A percentile compares a stretch with the other conserved stretches of the same genome.
Evolutionary conservation across 1,140 invertebrate species (phyloP).

Genomic region (Ptiloglossa arizonensis): DNA sequence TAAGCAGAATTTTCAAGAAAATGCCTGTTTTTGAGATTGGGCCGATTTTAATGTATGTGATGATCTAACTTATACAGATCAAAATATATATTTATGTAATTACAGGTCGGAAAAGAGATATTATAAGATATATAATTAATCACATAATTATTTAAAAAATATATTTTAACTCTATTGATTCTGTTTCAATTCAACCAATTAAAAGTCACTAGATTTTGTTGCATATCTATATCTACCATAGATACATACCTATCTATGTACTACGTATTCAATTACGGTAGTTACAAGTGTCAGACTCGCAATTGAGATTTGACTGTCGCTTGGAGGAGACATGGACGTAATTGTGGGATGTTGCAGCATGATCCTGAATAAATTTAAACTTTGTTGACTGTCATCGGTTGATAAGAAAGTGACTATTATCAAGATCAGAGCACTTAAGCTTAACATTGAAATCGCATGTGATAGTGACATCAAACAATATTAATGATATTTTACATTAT

Average conservation of each 20-base stretch:
- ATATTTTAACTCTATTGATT: too few species aligned
- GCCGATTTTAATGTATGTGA: not conserved
- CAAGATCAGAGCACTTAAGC: not conserved
- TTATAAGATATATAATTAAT: not conserved
- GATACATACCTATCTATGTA: conserved; percentile 8
- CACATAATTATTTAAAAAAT: not conserved
- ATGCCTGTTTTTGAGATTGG: too few species aligned
- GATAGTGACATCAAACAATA: not conserved
- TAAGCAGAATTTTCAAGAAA: too few species aligned
- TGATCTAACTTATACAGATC: not conserved
- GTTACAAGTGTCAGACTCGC: conserved; percentile 41
- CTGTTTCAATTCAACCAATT: not conserved
- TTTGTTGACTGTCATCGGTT: conserved; percentile 7
- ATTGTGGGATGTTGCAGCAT: not conserved
- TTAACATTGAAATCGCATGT: not conserved
- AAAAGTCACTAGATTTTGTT: not conserved
- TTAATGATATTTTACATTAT: conserved; percentile 1
- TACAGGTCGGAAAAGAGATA: not conserved
- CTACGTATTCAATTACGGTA: conserved; percentile 10
- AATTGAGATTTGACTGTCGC: conserved; percentile 16
- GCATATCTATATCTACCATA: not conserved
- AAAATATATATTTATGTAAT: not conserved
- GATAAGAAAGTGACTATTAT: not conserved
- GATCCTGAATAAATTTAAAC: conserved; percentile 1
- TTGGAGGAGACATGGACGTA: conserved; percentile 22